Evolutionary conservation across 2,113 vertebrate species (phyloP).

Genomic region (Agapornis roseicollis): DNA sequence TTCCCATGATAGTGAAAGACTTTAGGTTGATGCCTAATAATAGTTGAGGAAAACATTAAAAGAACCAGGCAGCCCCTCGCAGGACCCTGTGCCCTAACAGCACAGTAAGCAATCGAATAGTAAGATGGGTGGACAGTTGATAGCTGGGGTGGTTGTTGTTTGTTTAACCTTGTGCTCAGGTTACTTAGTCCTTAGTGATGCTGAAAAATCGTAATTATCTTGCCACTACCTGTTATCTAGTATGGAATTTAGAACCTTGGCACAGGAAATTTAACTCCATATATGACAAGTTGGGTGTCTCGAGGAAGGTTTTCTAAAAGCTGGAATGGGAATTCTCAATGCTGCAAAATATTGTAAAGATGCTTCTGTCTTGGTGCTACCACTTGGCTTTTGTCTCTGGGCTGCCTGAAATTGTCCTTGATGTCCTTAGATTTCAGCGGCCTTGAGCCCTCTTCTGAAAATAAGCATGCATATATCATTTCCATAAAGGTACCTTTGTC

Average conservation of each 20-base stretch:
- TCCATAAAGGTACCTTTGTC: not conserved
- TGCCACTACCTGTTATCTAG: not conserved
- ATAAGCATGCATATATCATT: not conserved
- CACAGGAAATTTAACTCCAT: not conserved
- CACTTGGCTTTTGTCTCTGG: not conserved
- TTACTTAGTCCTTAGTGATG: not conserved
- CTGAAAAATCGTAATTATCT: not conserved
- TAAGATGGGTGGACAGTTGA: not conserved
- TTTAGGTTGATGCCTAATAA: not conserved
- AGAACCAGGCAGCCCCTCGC: not conserved
- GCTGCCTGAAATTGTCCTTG: not conserved
- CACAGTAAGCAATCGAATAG: not conserved
- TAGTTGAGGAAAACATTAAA: not conserved
- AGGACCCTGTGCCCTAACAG: not conserved
- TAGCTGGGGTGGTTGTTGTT: not conserved
- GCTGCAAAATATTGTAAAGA: not conserved
- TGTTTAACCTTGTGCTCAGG: not conserved
- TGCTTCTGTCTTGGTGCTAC: not conserved
- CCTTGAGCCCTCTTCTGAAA: not conserved
- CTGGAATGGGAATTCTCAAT: not conserved
- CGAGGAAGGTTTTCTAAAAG: not conserved
- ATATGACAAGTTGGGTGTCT: fast-evolving
- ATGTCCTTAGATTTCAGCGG: not conserved
- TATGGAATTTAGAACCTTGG: not conserved
- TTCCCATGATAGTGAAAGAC: not conserved